Evolutionary conservation across 2,888 invertebrate genomes (phyloP).

Genomic region (Leptinotarsa peninsularis): DNA sequence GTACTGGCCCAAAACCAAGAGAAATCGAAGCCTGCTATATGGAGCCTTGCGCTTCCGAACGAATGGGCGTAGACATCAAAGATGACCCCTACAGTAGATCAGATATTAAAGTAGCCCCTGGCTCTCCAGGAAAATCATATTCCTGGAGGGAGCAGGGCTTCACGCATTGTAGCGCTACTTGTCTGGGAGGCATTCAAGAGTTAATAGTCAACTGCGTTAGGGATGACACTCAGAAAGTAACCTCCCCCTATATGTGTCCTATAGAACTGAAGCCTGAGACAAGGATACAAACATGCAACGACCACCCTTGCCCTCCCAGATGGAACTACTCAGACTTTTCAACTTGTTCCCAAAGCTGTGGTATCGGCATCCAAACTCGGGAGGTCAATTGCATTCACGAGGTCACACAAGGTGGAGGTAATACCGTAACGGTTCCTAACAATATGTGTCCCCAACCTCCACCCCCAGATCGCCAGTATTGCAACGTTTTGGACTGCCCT

Average conservation of each 20-base stretch:
- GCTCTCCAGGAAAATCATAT: slow-evolving; percentile 79
- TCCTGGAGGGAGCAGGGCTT: slow-evolving; percentile 92
- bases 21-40: slow-evolving; percentile 85
- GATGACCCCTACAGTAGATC: slow-evolving; percentile 62
- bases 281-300: slow-evolving; percentile 78
- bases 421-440: slow-evolving; percentile 92
- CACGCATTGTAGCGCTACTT: slow-evolving; percentile 93
- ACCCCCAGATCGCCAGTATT: slow-evolving; percentile 89
- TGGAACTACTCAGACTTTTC: slow-evolving; percentile 94
- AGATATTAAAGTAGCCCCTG: slow-evolving; percentile 52
- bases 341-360: slow-evolving; percentile 92
- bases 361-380: slow-evolving; percentile 91
- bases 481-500: slow-evolving; percentile 93
- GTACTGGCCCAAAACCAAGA: slow-evolving; percentile 85
- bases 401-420: slow-evolving; percentile 87
- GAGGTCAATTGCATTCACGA: slow-evolving; percentile 90
- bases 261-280: slow-evolving; percentile 90
- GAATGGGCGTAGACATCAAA: slow-evolving; percentile 68
- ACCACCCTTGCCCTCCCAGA: slow-evolving; percentile 92
- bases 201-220: slow-evolving; percentile 89
- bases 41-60: slow-evolving; percentile 77
- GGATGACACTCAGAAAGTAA: slow-evolving; percentile 87
- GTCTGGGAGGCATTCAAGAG: slow-evolving; percentile 80
- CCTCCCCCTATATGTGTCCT: slow-evolving; percentile 88
- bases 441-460: slow-evolving; percentile 93